A percentile compares a stretch with the other conserved stretches of the same genome.
phyloP scores from a whole-genome alignment of 2,888 invertebrate genomes.

The Drosophila nr. medialis region DNA sequence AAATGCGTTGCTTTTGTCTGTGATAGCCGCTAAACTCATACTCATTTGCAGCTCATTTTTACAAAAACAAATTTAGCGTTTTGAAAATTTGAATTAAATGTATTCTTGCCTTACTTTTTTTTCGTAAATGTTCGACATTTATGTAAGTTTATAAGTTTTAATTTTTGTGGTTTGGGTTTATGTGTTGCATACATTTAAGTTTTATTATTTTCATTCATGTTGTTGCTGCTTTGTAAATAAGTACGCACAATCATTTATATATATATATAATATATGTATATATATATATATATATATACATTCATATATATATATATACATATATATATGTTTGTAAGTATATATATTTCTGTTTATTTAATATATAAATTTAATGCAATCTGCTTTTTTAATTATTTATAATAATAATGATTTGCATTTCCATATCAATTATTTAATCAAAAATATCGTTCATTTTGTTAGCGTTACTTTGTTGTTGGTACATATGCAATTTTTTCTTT shows the following conservation, averaged over 20 bases:
- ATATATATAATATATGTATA: constrained; percentile 29
- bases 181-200: constrained; percentile 52
- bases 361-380: constrained; percentile 46
- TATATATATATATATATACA: constrained; percentile 12
- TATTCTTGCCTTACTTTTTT: constrained; percentile 33
- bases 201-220: constrained; percentile 46
- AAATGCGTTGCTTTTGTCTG: constrained; percentile 56
- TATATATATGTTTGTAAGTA: constrained; percentile 22
- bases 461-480: constrained; percentile 53
- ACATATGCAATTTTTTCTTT: constrained; percentile 50
- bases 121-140: constrained; percentile 59
- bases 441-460: constrained; percentile 67
- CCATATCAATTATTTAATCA: constrained; percentile 73
- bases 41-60: constrained; percentile 49
- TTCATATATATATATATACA: constrained; percentile 32
- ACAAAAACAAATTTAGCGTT: constrained; percentile 41
- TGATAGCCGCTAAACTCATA: constrained; percentile 47
- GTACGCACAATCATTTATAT: constrained; percentile 63
- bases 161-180: constrained; percentile 37
- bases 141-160: constrained; percentile 24
- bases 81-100: constrained; percentile 36
- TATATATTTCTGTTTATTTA: constrained; percentile 26
- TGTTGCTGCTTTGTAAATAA: constrained; percentile 74
- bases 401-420: constrained; percentile 69
- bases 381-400: constrained; percentile 66